Conservation (phyloP, 2,113 vertebrate species). For the Datnioides undecimradiatus region DNA sequence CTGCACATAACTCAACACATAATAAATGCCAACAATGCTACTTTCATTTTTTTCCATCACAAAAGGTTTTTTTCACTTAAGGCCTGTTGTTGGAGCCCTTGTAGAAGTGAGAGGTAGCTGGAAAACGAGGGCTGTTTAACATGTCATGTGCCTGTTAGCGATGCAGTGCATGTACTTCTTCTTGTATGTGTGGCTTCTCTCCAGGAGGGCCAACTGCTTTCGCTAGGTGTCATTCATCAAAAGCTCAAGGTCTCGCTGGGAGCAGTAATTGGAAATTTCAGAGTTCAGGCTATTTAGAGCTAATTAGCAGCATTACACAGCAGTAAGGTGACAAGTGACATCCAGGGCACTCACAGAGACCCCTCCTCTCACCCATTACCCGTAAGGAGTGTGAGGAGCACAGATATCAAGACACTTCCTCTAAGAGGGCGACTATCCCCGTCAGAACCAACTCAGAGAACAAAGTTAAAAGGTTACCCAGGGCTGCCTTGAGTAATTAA, state of each 20-base stretch:
- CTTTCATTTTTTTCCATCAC: neutral
- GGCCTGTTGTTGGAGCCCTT: neutral
- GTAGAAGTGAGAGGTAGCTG: neutral
- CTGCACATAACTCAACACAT: constrained; percentile 48
- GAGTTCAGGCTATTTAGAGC: constrained; percentile 65
- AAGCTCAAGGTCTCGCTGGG: constrained; percentile 53
- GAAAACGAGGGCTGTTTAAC: constrained; percentile 11
- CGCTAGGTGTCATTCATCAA: constrained; percentile 54
- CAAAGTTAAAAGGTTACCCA: constrained; percentile 74
- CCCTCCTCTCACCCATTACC: constrained; percentile 36
- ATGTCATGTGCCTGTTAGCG: constrained; percentile 14
- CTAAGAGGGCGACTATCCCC: constrained; percentile 39
- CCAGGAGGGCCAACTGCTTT: constrained; percentile 31
- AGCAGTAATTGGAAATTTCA: constrained; percentile 72
- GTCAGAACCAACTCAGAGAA: constrained; percentile 47
- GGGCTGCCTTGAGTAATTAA: constrained; percentile 68
- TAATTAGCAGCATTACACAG: constrained; percentile 70
- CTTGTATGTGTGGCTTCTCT: constrained; percentile 25
- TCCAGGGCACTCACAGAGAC: constrained; percentile 29
- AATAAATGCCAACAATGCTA: constrained; percentile 28
- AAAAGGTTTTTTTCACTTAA: constrained; percentile 14
- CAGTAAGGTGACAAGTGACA: constrained; percentile 70
- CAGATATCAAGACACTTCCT: constrained; percentile 50
- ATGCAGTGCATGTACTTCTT: constrained; percentile 6
- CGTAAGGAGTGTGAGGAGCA: constrained; percentile 24